Percentiles rank a stretch among this genome's conserved stretches.
phyloP scores from a whole-genome alignment of 2,113 vertebrate species.

The Heteronetta atricapilla region DNA sequence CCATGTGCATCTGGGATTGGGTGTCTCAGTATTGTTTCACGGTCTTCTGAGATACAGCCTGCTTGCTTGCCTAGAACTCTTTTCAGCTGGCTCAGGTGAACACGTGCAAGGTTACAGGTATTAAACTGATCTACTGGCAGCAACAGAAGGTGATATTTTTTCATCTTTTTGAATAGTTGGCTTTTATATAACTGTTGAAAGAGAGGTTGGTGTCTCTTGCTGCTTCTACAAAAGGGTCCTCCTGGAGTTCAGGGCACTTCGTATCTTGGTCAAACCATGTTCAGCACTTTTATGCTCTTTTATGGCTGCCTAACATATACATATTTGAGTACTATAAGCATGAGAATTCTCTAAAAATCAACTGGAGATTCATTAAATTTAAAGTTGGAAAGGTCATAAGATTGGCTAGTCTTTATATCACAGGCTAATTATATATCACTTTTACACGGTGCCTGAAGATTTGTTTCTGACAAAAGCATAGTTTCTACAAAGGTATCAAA shows the following conservation, averaged over 20 bases:
- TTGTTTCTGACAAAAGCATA: not conserved
- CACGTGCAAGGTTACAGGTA: not conserved
- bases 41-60: not conserved
- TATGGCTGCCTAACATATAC: rapidly evolving
- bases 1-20: not conserved
- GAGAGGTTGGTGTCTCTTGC: not conserved
- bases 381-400: not conserved
- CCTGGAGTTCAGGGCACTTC: not conserved
- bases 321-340: not conserved
- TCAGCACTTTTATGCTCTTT: not conserved
- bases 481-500: not conserved
- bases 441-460: not conserved
- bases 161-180: not conserved
- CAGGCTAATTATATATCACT: not conserved
- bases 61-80: not conserved
- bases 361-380: not conserved
- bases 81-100: not conserved
- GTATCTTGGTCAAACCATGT: not conserved
- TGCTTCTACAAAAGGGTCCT: not conserved
- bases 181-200: not conserved
- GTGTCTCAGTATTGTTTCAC: not conserved
- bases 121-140: not conserved
- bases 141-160: not conserved
- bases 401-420: not conserved
- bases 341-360: not conserved